These are phyloP conservation scores for Lerema accius DNA, from an alignment of 1,140 invertebrate genomes.

Conservation along the genomic window DNA sequence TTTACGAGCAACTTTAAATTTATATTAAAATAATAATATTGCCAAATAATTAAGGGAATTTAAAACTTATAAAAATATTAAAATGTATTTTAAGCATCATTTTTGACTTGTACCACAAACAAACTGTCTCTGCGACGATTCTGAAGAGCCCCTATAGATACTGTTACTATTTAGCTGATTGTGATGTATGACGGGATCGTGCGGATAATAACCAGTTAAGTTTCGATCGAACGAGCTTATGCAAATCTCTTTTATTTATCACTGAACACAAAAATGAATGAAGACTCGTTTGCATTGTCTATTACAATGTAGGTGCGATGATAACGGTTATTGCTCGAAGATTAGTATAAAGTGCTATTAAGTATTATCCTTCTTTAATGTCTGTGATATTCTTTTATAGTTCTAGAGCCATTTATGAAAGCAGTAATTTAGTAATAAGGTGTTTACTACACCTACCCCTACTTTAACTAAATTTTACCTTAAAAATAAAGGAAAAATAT, in stretches of 20 bases:
- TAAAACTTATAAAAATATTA: too few relatives aligned
- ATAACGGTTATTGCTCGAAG: neutral
- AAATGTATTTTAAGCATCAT: too few relatives aligned
- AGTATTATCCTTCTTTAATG: neutral
- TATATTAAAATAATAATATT: too few relatives aligned
- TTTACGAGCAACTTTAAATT: too few relatives aligned
- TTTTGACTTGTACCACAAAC: constrained; percentile 32
- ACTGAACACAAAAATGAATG: constrained; percentile 24
- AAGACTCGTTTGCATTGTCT: constrained; percentile 17
- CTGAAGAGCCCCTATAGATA: constrained; percentile 44
- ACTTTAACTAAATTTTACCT: too few relatives aligned
- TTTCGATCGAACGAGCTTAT: constrained; percentile 47
- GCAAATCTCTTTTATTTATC: constrained; percentile 45
- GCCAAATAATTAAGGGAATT: too few relatives aligned
- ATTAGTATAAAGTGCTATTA: neutral
- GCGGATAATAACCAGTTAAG: constrained; percentile 52
- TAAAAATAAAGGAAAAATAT: too few relatives aligned
- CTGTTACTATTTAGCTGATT: constrained; percentile 61
- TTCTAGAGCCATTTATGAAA: too few relatives aligned
- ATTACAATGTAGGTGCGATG: constrained; percentile 2
- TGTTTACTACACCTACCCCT: too few relatives aligned
- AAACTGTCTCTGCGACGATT: constrained; percentile 44
- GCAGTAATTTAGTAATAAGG: too few relatives aligned
- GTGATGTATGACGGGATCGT: constrained; percentile 60
- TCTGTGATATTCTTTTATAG: too few relatives aligned